These are phyloP conservation scores for Mus caroli DNA, from an alignment of 2,797 vertebrate genomes.

Conservation along the genomic window DNA sequence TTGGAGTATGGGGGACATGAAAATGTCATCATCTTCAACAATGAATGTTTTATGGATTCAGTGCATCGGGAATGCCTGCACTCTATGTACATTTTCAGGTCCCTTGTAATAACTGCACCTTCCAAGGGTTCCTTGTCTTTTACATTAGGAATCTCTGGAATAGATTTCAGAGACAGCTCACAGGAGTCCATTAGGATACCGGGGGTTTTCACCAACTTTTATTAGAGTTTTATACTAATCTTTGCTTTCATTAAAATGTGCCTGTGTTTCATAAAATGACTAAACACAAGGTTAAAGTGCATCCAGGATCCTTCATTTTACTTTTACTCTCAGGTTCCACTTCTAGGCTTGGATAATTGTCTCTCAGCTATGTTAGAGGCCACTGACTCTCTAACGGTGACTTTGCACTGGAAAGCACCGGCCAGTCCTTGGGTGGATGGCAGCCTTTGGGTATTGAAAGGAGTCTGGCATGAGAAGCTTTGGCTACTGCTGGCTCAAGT, in stretches of 20 bases:
- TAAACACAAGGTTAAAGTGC: neutral
- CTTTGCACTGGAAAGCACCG: constrained; percentile 7
- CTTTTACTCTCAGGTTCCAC: neutral
- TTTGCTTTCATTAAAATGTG: neutral
- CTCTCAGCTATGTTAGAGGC: neutral
- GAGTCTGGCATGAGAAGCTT: neutral
- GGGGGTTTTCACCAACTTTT: neutral
- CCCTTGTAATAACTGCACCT: neutral
- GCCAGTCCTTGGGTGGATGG: neutral
- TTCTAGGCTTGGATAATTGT: neutral
- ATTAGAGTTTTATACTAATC: constrained; percentile 43
- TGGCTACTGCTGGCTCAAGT: neutral
- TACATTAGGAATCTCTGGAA: neutral
- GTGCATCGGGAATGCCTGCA: neutral
- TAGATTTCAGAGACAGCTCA: neutral
- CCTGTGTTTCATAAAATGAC: neutral
- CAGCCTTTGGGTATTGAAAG: neutral
- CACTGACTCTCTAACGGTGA: neutral
- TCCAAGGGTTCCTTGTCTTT: neutral
- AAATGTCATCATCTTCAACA: neutral
- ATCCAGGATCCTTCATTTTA: neutral
- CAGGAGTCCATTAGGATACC: neutral
- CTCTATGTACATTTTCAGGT: neutral
- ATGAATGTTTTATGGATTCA: neutral
- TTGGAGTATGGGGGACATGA: neutral